A percentile compares a stretch with the other conserved stretches of the same genome.
These are phyloP conservation scores for Girardinus metallicus DNA, from an alignment of 2,797 vertebrate species.

Conservation along the genomic window DNA sequence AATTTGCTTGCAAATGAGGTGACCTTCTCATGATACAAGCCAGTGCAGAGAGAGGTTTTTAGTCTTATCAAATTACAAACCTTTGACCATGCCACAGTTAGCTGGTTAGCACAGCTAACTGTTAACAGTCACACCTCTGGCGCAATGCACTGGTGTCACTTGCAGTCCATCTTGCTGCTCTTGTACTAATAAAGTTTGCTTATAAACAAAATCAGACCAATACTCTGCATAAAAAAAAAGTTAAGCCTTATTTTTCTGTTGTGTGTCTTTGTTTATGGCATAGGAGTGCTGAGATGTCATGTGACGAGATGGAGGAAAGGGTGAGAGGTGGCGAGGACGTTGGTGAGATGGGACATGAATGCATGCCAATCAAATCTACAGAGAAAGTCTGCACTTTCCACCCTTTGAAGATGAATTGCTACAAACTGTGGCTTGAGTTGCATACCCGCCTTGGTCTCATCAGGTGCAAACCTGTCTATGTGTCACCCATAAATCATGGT, in stretches of 20 bases:
- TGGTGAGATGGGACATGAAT: constrained; percentile 66
- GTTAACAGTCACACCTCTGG: too few species aligned
- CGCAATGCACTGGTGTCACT: not conserved
- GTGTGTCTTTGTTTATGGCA: not conserved
- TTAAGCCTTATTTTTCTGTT: not conserved
- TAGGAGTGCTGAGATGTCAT: constrained; percentile 84
- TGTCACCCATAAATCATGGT: constrained; percentile 89
- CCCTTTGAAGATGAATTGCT: constrained; percentile 87
- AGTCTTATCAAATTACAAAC: too few species aligned
- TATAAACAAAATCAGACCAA: not conserved
- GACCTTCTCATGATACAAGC: too few species aligned
- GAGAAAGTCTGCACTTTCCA: constrained; percentile 82
- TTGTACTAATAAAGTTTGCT: not conserved
- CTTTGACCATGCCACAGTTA: too few species aligned
- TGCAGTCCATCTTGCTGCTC: not conserved
- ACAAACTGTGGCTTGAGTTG: constrained; percentile 91
- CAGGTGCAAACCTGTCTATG: constrained; percentile 84
- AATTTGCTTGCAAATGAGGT: too few species aligned
- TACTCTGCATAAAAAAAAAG: not conserved
- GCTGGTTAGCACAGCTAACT: too few species aligned
- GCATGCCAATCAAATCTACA: constrained; percentile 54
- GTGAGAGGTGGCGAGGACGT: constrained; percentile 46
- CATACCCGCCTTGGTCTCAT: constrained; percentile 79
- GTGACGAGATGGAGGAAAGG: constrained; percentile 77
- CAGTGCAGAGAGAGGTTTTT: too few species aligned